phyloP scores from a whole-genome alignment of 2,797 vertebrate genomes.

The Rhinichthys osculus region DNA sequence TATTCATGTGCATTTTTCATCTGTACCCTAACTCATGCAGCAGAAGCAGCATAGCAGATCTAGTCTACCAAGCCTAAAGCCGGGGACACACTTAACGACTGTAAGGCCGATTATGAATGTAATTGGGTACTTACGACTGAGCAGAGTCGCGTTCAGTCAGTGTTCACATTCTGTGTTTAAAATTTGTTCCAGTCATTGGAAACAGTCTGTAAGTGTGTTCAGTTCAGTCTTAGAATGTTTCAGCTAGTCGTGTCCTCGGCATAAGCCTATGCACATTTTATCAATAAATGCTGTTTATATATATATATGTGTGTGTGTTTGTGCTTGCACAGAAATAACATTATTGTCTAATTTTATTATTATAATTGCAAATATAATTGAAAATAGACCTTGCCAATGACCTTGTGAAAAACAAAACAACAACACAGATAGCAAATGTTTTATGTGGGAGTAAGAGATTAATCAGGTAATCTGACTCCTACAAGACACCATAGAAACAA shows the following conservation, averaged over 20 bases:
- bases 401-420: constrained; percentile 14
- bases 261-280: neutral
- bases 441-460: constrained; percentile 33
- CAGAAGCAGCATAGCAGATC: neutral
- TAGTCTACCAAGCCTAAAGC: neutral
- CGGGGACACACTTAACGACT: no score
- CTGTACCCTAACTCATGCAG: neutral
- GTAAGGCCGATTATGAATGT: no score
- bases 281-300: neutral
- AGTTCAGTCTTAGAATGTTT: no score
- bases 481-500: constrained; percentile 61
- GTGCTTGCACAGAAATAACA: neutral
- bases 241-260: no score
- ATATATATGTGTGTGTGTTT: neutral
- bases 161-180: no score
- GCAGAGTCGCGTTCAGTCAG: no score
- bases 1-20: neutral
- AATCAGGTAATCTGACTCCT: constrained; percentile 44
- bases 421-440: constrained; percentile 6
- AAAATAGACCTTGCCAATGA: constrained; percentile 13
- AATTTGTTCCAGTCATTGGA: no score
- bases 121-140: no score
- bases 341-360: neutral
- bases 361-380: constrained; percentile 13
- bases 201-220: no score